These are phyloP conservation scores for Polydesmus complanatus DNA, from an alignment of 2,888 invertebrate genomes.

Conservation along the genomic window DNA sequence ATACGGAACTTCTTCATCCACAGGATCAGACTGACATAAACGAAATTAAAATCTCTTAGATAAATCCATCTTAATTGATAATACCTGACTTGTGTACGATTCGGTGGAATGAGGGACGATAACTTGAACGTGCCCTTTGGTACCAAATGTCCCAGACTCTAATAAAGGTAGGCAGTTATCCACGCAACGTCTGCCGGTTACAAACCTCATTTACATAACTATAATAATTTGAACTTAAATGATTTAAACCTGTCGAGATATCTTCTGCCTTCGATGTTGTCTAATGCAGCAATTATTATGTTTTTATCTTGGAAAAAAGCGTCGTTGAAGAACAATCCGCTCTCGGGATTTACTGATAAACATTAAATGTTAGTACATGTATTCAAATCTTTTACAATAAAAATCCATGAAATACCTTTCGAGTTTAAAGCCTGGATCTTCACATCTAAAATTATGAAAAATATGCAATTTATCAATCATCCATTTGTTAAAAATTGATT, in stretches of 20 bases:
- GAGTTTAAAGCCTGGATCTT: not conserved
- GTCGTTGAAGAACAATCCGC: not conserved
- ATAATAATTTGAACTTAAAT: not conserved
- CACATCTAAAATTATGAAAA: not conserved
- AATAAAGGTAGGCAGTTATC: slow-evolving; percentile 30
- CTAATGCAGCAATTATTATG: slow-evolving; percentile 11
- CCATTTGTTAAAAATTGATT: too few relatives aligned
- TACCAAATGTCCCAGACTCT: slow-evolving; percentile 35
- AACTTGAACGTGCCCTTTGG: slow-evolving; percentile 29
- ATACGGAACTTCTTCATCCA: slow-evolving; percentile 33
- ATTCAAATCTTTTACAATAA: too few relatives aligned
- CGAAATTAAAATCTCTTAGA: not conserved
- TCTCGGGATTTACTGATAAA: slow-evolving; percentile 9
- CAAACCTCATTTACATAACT: not conserved
- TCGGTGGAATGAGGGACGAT: slow-evolving; percentile 35
- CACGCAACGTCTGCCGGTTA: slow-evolving; percentile 28
- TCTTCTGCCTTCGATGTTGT: slow-evolving; percentile 14
- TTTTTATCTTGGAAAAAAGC: slow-evolving; percentile 11
- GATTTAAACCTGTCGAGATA: slow-evolving; percentile 37
- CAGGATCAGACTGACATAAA: slow-evolving; percentile 30
- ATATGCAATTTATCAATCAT: too few relatives aligned
- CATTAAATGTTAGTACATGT: too few relatives aligned
- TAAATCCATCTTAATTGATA: not conserved
- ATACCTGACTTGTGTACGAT: slow-evolving; percentile 29
- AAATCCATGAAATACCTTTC: too few relatives aligned